Conservation (phyloP, 2,113 vertebrate species). For the Phylloscopus whistleri region DNA sequence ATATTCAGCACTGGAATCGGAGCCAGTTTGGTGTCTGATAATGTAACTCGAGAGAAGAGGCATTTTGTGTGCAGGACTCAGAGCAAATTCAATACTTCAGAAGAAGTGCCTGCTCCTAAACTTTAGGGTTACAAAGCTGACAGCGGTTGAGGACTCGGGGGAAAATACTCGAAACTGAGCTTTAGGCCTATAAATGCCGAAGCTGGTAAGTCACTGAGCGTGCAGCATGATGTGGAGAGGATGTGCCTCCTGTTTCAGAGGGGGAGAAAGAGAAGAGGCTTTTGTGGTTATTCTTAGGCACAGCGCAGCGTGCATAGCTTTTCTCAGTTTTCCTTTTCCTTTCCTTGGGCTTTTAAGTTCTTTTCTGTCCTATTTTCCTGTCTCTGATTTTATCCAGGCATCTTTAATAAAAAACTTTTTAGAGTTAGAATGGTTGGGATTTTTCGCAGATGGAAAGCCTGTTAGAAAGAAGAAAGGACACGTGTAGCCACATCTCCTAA, state of each 20-base stretch:
- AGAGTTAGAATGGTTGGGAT: not conserved
- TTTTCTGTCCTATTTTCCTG: slow-evolving; percentile 13
- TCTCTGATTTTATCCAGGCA: slow-evolving; percentile 12
- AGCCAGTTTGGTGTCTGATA: slow-evolving; percentile 68
- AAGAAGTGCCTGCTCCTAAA: slow-evolving; percentile 56
- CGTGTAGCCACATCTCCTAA: slow-evolving; percentile 13
- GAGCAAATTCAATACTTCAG: slow-evolving; percentile 27
- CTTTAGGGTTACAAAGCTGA: slow-evolving; percentile 60
- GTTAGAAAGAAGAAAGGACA: slow-evolving; percentile 1
- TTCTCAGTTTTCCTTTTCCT: slow-evolving; percentile 16
- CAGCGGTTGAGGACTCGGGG: slow-evolving; percentile 38
- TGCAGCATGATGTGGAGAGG: not conserved
- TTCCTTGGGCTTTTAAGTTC: slow-evolving; percentile 27
- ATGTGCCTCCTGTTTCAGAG: slow-evolving; percentile 23
- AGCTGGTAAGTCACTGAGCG: slow-evolving; percentile 77
- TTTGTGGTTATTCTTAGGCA: slow-evolving; percentile 37
- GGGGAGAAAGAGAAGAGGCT: slow-evolving; percentile 11
- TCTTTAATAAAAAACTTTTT: not conserved
- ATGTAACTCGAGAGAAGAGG: slow-evolving; percentile 68
- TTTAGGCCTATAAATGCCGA: slow-evolving; percentile 74
- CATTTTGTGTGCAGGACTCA: slow-evolving; percentile 44
- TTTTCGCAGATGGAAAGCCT: not conserved
- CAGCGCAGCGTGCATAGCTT: slow-evolving; percentile 14
- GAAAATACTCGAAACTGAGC: slow-evolving; percentile 34
- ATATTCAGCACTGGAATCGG: slow-evolving; percentile 42